These are phyloP conservation scores for Aleiodes sp. DNA, from an alignment of 1,140 invertebrate genomes.

Conservation along the genomic window DNA sequence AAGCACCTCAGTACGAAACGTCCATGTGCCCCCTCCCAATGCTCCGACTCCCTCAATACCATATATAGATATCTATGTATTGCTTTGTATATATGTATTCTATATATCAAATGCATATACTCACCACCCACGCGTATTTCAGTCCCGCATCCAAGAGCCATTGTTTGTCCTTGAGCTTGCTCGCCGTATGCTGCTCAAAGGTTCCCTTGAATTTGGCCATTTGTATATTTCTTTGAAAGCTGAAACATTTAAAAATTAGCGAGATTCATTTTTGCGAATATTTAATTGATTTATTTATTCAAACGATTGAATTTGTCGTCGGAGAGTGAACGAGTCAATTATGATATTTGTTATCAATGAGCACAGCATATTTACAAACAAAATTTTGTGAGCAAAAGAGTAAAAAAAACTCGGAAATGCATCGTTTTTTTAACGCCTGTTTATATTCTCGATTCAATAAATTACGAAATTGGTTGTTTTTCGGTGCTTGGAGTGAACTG, in stretches of 20 bases:
- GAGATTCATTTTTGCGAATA: too few relatives aligned
- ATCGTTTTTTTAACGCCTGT: too few relatives aligned
- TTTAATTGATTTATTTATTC: too few relatives aligned
- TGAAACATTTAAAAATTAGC: too few relatives aligned
- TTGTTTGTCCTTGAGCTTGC: constrained; percentile 37
- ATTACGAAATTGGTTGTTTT: too few relatives aligned
- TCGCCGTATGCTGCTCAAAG: constrained; percentile 54
- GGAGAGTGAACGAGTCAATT: constrained; percentile 1
- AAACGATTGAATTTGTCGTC: too few relatives aligned
- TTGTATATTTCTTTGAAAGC: neutral
- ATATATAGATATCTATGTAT: constrained; percentile 31
- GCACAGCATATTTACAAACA: neutral
- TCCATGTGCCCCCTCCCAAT: neutral
- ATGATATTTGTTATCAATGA: neutral
- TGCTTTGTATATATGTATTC: constrained; percentile 9
- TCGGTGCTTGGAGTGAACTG: too few relatives aligned
- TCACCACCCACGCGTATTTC: constrained; percentile 20
- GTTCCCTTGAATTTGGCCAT: neutral
- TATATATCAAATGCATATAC: constrained; percentile 18
- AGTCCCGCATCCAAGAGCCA: constrained; percentile 20
- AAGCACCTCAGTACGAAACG: constrained; percentile 57
- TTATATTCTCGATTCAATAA: too few relatives aligned
- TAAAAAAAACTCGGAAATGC: neutral
- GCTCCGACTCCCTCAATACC: neutral
- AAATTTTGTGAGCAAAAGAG: neutral